A percentile compares a stretch with the other conserved stretches of the same genome.
Evolutionary conservation across 2,888 invertebrate genomes (phyloP).

Genomic region (Sarcophaga carnaria): DNA sequence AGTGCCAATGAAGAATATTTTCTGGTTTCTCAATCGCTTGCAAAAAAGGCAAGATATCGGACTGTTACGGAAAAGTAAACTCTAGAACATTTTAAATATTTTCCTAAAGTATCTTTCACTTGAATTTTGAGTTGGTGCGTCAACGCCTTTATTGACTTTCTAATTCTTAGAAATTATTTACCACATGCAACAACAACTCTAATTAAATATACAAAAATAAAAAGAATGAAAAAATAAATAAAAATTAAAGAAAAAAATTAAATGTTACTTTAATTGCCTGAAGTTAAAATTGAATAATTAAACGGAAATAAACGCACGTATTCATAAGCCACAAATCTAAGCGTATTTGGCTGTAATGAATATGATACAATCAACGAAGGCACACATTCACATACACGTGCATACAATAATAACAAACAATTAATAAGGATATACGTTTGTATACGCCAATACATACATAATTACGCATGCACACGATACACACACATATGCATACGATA

Average conservation of each 20-base stretch:
- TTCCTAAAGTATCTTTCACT: no score
- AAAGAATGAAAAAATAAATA: not conserved
- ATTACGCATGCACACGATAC: not conserved
- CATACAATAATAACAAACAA: not conserved
- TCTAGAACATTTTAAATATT: no score
- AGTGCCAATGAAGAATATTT: no score
- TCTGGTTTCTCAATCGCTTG: no score
- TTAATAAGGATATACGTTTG: constrained; percentile 15
- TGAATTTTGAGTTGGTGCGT: no score
- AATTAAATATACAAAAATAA: not conserved
- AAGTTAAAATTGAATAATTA: constrained; percentile 10
- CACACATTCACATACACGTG: not conserved
- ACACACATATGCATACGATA: not conserved
- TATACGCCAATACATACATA: not conserved
- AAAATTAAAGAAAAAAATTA: not conserved
- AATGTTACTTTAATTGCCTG: not conserved
- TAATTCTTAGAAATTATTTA: no score
- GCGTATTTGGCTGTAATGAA: not conserved
- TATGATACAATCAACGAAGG: constrained; percentile 11
- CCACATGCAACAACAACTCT: not conserved
- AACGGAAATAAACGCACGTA: constrained; percentile 19
- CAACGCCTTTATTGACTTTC: no score
- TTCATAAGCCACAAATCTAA: not conserved
- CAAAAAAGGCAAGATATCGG: no score
- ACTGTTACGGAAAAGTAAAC: no score